Base-by-base conservation (phyloP, 1,140 invertebrate genomes). In the Samia ricini region DNA sequence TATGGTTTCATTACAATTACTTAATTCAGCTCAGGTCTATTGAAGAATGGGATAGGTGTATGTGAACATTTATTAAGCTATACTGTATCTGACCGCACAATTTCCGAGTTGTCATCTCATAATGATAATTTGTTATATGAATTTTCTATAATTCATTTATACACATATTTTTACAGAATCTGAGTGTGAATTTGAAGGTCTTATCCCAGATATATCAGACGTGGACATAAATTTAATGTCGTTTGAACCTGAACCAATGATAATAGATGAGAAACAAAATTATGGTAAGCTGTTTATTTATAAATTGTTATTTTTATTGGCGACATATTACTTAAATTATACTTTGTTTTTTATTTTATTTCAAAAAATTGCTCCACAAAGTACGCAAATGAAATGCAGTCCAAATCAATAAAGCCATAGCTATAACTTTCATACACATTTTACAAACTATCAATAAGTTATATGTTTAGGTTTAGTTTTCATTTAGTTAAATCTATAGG, bases 231-330 rank as follows among this genome's bases (percentile, higher is more conserved):
- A 87, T 63, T 67, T 87, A 55, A 63, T 89, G 26, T 80, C 83
- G 36, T 79, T 89, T 72, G 86, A 87, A 68, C 63, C 76, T 58
- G 87, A 89, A 51, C 63, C 64, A 22, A 77, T 76, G 66, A 64
- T 66, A 66, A 49, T 76, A 61, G 85, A 89, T 79, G 84, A 88
- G 49, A 80, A 72, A 68, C 85, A 89, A 73, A 86, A 76, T 69
- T 75, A 84, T 71, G 85, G 87, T 88, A 75, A 70, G 36, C n/a
- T n/a, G n/a, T n/a, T n/a, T n/a, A n/a, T 55, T 19, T 42, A 36
- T 29, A 48, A 63, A 59, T 21, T 64, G 42, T 48, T 52, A 20
- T 33, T 58, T 19, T 52, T 15, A n/a, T 10, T 6, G 19, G 22
- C 18, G 15, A 51, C n/a, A 50, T 19, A 10, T 60, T 24, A 15